Evolutionary conservation across 2,888 invertebrate genomes (phyloP), one percentile per base, ranked within the genome.

Genomic region (Biston betularia): DNA sequence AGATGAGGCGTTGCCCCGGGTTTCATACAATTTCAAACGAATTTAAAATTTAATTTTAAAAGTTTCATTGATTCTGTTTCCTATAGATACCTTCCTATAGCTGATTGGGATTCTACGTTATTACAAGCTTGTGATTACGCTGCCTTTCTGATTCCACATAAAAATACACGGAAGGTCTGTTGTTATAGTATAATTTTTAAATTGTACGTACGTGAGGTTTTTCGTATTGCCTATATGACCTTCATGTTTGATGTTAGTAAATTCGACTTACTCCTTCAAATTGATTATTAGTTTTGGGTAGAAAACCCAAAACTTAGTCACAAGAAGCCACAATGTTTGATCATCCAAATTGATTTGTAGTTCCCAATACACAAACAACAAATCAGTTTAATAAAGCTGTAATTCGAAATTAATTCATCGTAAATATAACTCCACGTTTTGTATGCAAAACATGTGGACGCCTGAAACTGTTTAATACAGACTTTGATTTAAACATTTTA

Each of bases 371-470:
- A 55, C 65, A 59, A 54, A 59, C 64, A 42, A 65, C 55, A 56
- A 45, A 55, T 65, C 65, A 60, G 49, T 65, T 49, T 56, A 65
- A 56, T 60, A 50, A 48, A 54, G 35, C 59, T 65, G 65, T 61
- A 65, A 65, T 61, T 61, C 52, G 49, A 56, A 48, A 60, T 50
- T 65, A 56, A 65, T 55, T 45, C 55, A 33, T 50, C 55, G 49
- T 65, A 49, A 65, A 65, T 65, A 56, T 50, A 59, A 60, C 35
- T 56, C 44, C 14, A 5, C 44, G 60, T 60, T 60, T 38, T 56
- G 55, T 65, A 65, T 65, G 60, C 55, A 46, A 60, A 60, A 50
- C 45, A 60, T 46, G 56, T 12, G 52, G 54, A 10, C 49, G 12
- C 48, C 33, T 60, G 48, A 34, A 15, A 55, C 24, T 65, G 65